Evolutionary conservation across 2,113 vertebrate species (phyloP).

Genomic region (Cyanistes caeruleus): DNA sequence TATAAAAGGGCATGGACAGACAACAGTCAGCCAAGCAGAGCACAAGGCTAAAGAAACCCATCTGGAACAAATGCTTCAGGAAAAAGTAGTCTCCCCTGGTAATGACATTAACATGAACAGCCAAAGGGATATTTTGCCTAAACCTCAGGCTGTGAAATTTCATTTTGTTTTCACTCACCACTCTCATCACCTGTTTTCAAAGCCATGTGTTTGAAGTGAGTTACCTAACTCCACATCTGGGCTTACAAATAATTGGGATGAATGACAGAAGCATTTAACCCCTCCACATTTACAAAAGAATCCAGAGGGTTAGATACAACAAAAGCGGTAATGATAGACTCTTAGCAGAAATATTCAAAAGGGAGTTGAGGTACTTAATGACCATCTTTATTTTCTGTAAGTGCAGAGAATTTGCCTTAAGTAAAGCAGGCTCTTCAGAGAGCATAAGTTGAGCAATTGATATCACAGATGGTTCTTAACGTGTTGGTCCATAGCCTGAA

Average conservation of each 20-base stretch:
- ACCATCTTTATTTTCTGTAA: not conserved
- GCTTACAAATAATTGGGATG: not conserved
- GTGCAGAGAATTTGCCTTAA: not conserved
- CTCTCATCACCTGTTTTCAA: not conserved
- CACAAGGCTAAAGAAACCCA: not conserved
- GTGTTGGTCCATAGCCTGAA: slow-evolving; percentile 54
- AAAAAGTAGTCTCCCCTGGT: not conserved
- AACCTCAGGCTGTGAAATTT: not conserved
- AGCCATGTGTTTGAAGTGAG: not conserved
- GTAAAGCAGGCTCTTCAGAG: not conserved
- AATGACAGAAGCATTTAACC: not conserved
- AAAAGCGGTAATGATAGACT: not conserved
- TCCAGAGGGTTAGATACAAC: not conserved
- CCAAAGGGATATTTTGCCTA: not conserved
- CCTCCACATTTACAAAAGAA: not conserved
- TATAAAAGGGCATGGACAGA: not conserved
- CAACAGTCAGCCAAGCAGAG: not conserved
- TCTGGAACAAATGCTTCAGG: not conserved
- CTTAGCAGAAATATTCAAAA: slow-evolving; percentile 3
- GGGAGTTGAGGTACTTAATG: not conserved
- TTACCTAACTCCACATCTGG: not conserved
- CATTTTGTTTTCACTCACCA: not conserved
- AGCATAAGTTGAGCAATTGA: slow-evolving; percentile 41
- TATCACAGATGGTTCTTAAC: slow-evolving; percentile 61
- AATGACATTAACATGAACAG: slow-evolving; percentile 8